Base-by-base conservation (phyloP, 2,888 invertebrate species). In the Meteorus cinctellus region DNA sequence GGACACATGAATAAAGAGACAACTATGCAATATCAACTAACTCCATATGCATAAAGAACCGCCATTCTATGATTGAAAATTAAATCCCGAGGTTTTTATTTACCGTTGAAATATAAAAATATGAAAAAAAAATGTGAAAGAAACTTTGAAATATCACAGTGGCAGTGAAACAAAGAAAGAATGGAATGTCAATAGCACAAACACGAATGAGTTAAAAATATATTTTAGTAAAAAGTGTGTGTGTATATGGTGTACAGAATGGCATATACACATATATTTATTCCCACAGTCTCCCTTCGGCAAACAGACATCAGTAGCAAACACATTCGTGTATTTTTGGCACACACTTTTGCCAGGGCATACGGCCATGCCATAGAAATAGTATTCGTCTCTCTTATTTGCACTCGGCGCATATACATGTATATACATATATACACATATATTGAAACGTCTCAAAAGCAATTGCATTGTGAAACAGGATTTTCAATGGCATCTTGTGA, bases 401-500 rank as follows among this genome's bases (percentile, higher is more conserved):
- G 62, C 72, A 72, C 72, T 48, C 27, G 41, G 45, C 71, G 71
- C 62, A 48, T 16, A 16, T 45, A 45, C 8, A 45, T n/a, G 3
- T 48, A 48, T 48, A 48, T n/a, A 48, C 4, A 16, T 19, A 19
- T 24, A 55, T 19, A 55, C 19, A 55, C n/a, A 19, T 19, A 24
- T 55, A 72, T 48, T 62, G 19, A 48, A 72, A 72, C 45, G 63
- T 62, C 63, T 63, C 34, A 62, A 24, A 45, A 48, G 72, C 63
- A 51, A 72, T 72, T 72, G 72, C 48, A 72, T 72, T 63, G 72
- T 72, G 72, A 48, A 72, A 72, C 72, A 72, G 48, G 72, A 72
- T 72, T 72, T 72, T 62, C 63, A 72, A 45, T 27, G 62, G 63
- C 72, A 27, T 63, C 45, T 62, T 16, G 63, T 45, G 63, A 72